Evolutionary conservation across 2,888 invertebrate genomes (phyloP), one percentile per base, ranked within the genome.

Genomic region (Hypsopygia costalis): DNA sequence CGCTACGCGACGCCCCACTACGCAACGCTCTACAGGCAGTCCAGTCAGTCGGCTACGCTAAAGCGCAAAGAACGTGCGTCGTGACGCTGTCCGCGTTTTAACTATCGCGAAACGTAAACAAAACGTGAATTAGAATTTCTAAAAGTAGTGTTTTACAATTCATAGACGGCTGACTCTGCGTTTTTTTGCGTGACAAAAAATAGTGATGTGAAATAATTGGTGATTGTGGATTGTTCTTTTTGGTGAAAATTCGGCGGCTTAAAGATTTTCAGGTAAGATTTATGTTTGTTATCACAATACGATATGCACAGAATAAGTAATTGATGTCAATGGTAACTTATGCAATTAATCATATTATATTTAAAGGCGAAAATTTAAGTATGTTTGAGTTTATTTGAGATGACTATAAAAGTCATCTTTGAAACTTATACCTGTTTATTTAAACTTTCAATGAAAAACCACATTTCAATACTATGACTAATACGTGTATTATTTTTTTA

Each of bases 241-340:
- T 43, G 54, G 57, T 55, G 58, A 51, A 55, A 47, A 54, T 53
- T 51, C 43, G 42, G 53, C 58, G 66, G 49, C 68, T 70, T 48
- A 58, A 51, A 31, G 41, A 47, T 54, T 62, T 62, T 55, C 62
- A 75, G 76, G 76, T 76, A 64, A 44, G 41, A 49, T 44, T 52
- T 47, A 47, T 49, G n/a, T n/a, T n/a, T n/a, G n/a, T n/a, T n/a
- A n/a, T n/a, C n/a, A n/a, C n/a, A n/a, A n/a, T n/a, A n/a, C n/a
- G n/a, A n/a, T n/a, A n/a, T n/a, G n/a, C n/a, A n/a, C n/a, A n/a
- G n/a, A n/a, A n/a, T n/a, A n/a, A n/a, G n/a, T n/a, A n/a, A n/a
- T n/a, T n/a, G n/a, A n/a, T n/a, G n/a, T n/a, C n/a, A n/a, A n/a
- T n/a, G n/a, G n/a, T n/a, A n/a, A n/a, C n/a, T n/a, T n/a, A n/a